Base-by-base conservation (phyloP, 1,140 invertebrate genomes). In the Chymomyza costata region DNA sequence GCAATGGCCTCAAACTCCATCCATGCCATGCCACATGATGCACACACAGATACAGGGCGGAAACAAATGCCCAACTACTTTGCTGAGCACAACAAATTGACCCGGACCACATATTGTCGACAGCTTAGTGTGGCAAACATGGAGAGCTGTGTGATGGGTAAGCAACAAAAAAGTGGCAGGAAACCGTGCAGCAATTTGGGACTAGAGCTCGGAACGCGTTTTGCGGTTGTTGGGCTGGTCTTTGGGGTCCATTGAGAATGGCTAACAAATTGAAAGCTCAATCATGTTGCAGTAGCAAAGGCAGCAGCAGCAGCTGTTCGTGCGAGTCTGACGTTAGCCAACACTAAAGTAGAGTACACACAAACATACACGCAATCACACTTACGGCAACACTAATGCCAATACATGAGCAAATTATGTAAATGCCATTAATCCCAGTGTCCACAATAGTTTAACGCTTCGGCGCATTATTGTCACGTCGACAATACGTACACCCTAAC, bases 401-500 rank as follows among this genome's bases (percentile, higher is more conserved):
- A 44, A 50, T 50, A 55, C 51, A 60, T 67, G 73, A 57, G 54
- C 51, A 66, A 78, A 78, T 78, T 78, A 78, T 78, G 71, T 78
- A 78, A 78, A 78, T 78, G 71, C 56, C 71, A 78, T 78, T 78
- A 78, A 78, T 78, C 73, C 71, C 80, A 80, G 78, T 80, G 63
- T 69, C 65, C 73, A 78, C 73, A 78, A 78, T 78, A 78, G 71
- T 78, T 78, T 67, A 78, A 78, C 71, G 71, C 57, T 71, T 71
- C 71, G 58, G 51, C 71, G 71, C 71, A 71, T 80, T 78, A 78
- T 78, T 78, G 71, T 78, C 71, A 78, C 71, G 71, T 78, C 62
- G 61, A 54, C 52, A 46, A 15, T 35, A 35, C 35, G 41, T 14
- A 25, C 44, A 47, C 35, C 37, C 25, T 45, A n/a, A n/a, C 40